Percentiles rank a stretch among this genome's conserved stretches.
Evolutionary conservation across 1,140 invertebrate genomes (phyloP).

Genomic region (Dolichoris vasculosae): DNA sequence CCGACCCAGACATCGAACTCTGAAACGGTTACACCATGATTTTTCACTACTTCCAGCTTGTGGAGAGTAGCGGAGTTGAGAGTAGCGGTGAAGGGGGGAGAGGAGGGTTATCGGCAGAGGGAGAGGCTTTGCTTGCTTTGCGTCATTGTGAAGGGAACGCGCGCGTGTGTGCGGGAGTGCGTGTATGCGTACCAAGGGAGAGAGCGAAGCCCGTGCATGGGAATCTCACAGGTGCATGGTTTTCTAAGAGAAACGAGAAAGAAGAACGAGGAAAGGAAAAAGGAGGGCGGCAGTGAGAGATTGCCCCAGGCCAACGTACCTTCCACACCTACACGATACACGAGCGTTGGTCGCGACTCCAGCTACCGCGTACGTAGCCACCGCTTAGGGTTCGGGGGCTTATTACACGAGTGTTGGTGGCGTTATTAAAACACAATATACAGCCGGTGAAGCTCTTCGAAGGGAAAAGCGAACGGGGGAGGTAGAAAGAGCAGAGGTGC

Average conservation of each 20-base stretch:
- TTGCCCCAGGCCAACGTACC: conserved; percentile 29
- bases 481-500: too few species aligned
- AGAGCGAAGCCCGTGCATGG: conserved; percentile 64
- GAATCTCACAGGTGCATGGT: conserved; percentile 73
- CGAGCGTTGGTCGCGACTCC: neutral
- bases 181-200: conserved; percentile 57
- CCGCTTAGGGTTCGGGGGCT: conserved; percentile 45
- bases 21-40: conserved; percentile 72
- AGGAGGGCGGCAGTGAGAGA: neutral
- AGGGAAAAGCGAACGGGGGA: conserved; percentile 48
- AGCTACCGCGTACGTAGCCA: neutral
- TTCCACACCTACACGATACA: conserved; percentile 2
- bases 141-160: neutral
- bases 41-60: conserved; percentile 61
- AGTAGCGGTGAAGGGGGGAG: neutral
- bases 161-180: neutral
- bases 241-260: conserved; percentile 63
- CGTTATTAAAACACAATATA: conserved; percentile 72
- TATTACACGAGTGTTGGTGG: conserved; percentile 61
- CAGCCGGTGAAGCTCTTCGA: too few species aligned
- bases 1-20: neutral
- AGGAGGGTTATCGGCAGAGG: neutral
- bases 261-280: conserved; percentile 45
- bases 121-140: neutral
- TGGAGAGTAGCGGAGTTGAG: neutral